These are phyloP conservation scores for Tachina fera DNA, from an alignment of 2,888 invertebrate species.

Conservation along the genomic window DNA sequence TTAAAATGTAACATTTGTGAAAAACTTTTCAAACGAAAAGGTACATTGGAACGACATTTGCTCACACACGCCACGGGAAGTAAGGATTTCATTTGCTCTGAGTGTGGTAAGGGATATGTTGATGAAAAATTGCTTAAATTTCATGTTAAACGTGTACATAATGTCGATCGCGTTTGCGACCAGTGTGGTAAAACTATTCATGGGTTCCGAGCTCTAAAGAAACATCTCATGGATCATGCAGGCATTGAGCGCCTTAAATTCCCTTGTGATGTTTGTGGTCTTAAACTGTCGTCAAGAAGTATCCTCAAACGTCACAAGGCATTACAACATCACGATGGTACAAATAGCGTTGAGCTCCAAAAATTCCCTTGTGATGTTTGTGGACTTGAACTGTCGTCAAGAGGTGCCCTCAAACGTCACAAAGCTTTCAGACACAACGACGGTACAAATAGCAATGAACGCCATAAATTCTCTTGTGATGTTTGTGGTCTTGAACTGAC, in stretches of 20 bases:
- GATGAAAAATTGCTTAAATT: slow-evolving; percentile 66
- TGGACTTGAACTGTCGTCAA: slow-evolving; percentile 71
- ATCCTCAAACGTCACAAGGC: slow-evolving; percentile 73
- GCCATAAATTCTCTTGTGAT: slow-evolving; percentile 70
- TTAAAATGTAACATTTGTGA: slow-evolving; percentile 73
- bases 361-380: slow-evolving; percentile 73
- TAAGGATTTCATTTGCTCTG: slow-evolving; percentile 72
- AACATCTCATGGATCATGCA: slow-evolving; percentile 72
- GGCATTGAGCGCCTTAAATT: slow-evolving; percentile 70
- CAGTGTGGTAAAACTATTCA: slow-evolving; percentile 72
- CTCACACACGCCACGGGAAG: slow-evolving; percentile 70
- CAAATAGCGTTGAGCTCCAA: slow-evolving; percentile 65
- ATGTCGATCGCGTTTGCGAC: slow-evolving; percentile 70
- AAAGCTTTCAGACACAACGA: too few relatives aligned
- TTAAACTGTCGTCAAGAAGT: slow-evolving; percentile 69
- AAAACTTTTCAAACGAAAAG: slow-evolving; percentile 69
- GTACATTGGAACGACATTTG: slow-evolving; percentile 71
- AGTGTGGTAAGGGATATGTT: slow-evolving; percentile 73
- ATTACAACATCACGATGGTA: slow-evolving; percentile 72
- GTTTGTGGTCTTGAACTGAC: slow-evolving; percentile 72
- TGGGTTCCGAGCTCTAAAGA: slow-evolving; percentile 65
- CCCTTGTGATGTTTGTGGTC: slow-evolving; percentile 72
- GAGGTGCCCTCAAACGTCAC: slow-evolving; percentile 65
- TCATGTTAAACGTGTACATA: slow-evolving; percentile 71
- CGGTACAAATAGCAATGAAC: neutral